Base-by-base conservation (phyloP, 2,113 vertebrate species). In the Rhinolophus sinicus region DNA sequence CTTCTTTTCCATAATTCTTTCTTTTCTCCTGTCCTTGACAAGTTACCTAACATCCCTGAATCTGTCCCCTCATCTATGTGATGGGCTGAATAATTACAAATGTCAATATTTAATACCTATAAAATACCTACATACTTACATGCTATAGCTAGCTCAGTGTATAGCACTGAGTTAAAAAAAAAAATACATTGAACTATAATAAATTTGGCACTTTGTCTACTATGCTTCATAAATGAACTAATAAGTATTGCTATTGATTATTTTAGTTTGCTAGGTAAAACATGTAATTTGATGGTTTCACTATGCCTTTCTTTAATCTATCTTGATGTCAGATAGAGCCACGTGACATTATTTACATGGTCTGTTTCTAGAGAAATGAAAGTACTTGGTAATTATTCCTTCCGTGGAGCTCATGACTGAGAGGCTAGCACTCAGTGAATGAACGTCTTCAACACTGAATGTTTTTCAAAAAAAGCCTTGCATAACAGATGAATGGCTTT, bases 401-500 rank as follows among this genome's bases (percentile, higher is more conserved):
- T 97, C 81, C 28, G 47, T 93, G 44, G 26, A 83, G 26, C 38
- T 19, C 5, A 3, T 90, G 3, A 73, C 54, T 89, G 58, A 91
- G 84, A 70, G 24, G 21, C 62, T 65, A n/a, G 21, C 28, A 24
- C 35, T 76, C 11, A 18, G 1, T 35, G 33, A 86, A 18, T 70
- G 58, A 92, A 70, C 26, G 5, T 16, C 30, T 44, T 83, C 56
- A 47, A 35, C 10, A 30, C 6, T 50, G 54, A 40, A 19, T 2
- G 6, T 83, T 72, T 82, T 93, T 97, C 96, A 81, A 56, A 75
- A 54, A 67, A 21, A 33, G 54, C 33, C 94, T 96, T 12, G 13
- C 24, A 0, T 30, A 18, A 52, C 12, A 60, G 3, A 9, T 65
- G 33, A 24, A 95, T 96, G 97, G 81, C 76, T 93, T 44, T 94